These are phyloP conservation scores for Ondatra zibethicus DNA, from an alignment of 2,113 vertebrate species.

Conservation along the genomic window DNA sequence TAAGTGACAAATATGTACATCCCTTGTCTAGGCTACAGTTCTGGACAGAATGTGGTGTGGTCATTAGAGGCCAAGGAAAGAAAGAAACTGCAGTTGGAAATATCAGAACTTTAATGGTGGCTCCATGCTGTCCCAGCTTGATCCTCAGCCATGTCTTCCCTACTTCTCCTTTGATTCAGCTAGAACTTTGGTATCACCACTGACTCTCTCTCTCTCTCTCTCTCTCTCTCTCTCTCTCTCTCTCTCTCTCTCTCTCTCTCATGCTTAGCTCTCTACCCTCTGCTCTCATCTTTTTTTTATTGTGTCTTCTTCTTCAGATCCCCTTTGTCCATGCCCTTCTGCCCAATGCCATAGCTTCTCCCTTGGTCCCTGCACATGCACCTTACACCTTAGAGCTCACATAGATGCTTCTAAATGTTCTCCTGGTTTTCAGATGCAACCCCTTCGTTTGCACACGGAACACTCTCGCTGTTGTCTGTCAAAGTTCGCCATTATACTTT, in stretches of 20 bases:
- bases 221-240: constrained; percentile 12
- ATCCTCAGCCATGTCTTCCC: not conserved
- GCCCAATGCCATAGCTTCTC: not conserved
- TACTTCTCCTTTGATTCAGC: not conserved
- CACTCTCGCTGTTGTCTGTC: not conserved
- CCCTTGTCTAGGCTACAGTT: fast-evolving
- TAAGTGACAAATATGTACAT: not conserved
- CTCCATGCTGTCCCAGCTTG: too few relatives aligned
- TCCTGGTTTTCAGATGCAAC: not conserved
- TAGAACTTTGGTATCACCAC: not conserved
- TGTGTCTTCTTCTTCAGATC: not conserved
- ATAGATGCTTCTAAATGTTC: not conserved
- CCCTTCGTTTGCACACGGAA: not conserved
- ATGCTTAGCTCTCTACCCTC: not conserved
- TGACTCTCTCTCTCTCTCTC: not conserved
- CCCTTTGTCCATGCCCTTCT: not conserved
- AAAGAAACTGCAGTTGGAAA: not conserved
- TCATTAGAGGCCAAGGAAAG: not conserved
- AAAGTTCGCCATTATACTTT: not conserved
- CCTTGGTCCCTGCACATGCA: not conserved
- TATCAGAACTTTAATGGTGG: not conserved
- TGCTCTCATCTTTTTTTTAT: not conserved
- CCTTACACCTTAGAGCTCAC: not conserved
- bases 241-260: not conserved
- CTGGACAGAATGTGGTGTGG: fast-evolving